phyloP scores from a whole-genome alignment of 2,797 vertebrate genomes.

The Oreochromis grahami region DNA sequence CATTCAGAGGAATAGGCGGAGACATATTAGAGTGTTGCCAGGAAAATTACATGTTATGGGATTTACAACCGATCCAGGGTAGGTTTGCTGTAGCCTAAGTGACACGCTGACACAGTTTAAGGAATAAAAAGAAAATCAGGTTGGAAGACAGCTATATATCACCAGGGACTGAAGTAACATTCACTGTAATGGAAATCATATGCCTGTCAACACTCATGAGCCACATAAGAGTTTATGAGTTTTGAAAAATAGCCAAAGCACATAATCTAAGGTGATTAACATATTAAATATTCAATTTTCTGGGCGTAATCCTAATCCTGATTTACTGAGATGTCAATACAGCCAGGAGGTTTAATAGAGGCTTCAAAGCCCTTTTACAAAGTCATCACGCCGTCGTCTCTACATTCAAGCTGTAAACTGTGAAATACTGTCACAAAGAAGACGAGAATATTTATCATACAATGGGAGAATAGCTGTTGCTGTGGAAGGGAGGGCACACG shows the following conservation, averaged over 20 bases:
- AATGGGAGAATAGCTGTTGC: conserved; percentile 5
- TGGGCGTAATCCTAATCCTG: not conserved
- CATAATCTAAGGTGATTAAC: not conserved
- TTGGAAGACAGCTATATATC: not conserved
- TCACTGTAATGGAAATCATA: not conserved
- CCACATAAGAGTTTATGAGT: not conserved
- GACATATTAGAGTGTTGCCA: not conserved
- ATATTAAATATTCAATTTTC: not conserved
- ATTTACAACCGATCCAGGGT: not conserved
- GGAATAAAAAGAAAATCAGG: not conserved
- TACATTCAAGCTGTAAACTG: not conserved
- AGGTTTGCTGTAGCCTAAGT: not conserved
- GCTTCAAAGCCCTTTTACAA: not conserved
- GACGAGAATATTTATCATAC: conserved; percentile 1
- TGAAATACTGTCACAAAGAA: not conserved
- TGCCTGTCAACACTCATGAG: not conserved
- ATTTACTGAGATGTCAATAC: not conserved
- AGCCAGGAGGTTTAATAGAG: not conserved
- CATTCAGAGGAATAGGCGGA: not conserved
- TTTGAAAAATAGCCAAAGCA: not conserved
- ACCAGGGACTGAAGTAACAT: not conserved
- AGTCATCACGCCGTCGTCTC: not conserved
- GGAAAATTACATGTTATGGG: not conserved
- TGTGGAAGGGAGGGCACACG: conserved; percentile 40
- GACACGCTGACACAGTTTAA: not conserved